These are phyloP conservation scores for Clinocottus analis DNA, from an alignment of 2,113 vertebrate species.

Conservation along the genomic window DNA sequence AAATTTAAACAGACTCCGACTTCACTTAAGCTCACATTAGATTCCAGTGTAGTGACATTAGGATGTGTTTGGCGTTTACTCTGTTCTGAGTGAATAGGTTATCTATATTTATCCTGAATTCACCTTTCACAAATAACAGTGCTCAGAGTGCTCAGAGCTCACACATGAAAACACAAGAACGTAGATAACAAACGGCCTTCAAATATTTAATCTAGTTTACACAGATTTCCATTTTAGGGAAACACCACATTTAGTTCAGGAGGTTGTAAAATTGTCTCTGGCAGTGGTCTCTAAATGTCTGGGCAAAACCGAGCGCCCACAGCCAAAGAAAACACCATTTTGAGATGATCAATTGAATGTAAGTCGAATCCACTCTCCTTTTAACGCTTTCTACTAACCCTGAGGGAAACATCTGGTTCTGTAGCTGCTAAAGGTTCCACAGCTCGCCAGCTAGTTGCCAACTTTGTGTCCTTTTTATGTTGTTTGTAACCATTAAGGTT, in stretches of 20 bases:
- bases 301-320: neutral
- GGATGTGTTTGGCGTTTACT: neutral
- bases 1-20: neutral
- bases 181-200: neutral
- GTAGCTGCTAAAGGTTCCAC: neutral
- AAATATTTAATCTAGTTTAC: constrained; percentile 5
- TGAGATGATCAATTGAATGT: too few relatives aligned
- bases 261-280: neutral
- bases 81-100: constrained; percentile 2
- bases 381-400: neutral
- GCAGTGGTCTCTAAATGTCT: neutral
- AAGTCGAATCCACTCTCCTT: too few relatives aligned
- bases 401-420: neutral
- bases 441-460: neutral
- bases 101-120: constrained; percentile 6
- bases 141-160: neutral
- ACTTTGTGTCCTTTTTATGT: neutral
- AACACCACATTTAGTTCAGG: neutral
- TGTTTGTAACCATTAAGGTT: neutral
- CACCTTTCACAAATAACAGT: neutral
- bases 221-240: neutral
- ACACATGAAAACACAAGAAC: constrained; percentile 2
- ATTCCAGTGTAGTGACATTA: neutral
- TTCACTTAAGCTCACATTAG: neutral
- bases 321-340: too few relatives aligned